phyloP scores from a whole-genome alignment of 1,140 invertebrate species.

The Eueides isabella region DNA sequence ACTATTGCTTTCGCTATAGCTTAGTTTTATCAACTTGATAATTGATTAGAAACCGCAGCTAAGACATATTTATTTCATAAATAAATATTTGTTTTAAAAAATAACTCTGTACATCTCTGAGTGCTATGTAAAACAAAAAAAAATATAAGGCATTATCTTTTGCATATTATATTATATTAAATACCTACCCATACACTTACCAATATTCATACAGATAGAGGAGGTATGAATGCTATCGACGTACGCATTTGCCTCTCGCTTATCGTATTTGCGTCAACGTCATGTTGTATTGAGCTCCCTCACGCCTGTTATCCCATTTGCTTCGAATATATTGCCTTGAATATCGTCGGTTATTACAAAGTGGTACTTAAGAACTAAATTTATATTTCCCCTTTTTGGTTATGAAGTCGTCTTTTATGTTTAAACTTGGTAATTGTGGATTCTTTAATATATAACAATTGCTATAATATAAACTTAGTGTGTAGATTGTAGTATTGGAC shows the following conservation, averaged over 20 bases:
- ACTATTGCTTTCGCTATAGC: too few species aligned
- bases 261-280: constrained; percentile 24
- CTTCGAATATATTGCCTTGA: constrained; percentile 13
- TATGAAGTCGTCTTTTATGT: not conserved
- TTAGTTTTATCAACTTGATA: too few species aligned
- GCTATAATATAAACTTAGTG: not conserved
- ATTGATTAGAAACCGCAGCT: too few species aligned
- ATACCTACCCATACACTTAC: not conserved
- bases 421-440: not conserved
- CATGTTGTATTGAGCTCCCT: constrained; percentile 1
- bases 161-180: not conserved
- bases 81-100: too few species aligned
- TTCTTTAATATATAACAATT: not conserved
- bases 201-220: not conserved
- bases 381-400: not conserved
- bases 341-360: not conserved
- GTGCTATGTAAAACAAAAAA: too few species aligned
- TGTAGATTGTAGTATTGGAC: too few species aligned
- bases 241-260: constrained; percentile 21
- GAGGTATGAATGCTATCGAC: constrained; percentile 8
- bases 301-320: constrained; percentile 13
- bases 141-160: too few species aligned
- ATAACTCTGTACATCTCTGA: too few species aligned
- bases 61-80: too few species aligned
- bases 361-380: not conserved